phyloP scores from a whole-genome alignment of 2,888 invertebrate genomes.

The Apamea epomidion region DNA sequence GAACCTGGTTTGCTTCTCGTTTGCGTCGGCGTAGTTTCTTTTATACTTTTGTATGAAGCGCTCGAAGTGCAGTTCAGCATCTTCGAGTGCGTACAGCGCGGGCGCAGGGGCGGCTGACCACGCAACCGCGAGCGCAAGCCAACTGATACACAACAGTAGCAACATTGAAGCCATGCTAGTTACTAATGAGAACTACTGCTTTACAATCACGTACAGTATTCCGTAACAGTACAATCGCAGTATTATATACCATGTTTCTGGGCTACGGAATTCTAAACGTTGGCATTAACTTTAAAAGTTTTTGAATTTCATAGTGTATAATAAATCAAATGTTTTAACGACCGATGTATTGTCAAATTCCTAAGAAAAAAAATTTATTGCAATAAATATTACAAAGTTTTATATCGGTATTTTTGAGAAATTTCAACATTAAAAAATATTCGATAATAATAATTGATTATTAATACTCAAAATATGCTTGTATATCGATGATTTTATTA shows the following conservation, averaged over 20 bases:
- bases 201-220: neutral
- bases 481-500: too few species aligned
- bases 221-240: too few species aligned
- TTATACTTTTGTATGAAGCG: slow-evolving; percentile 34
- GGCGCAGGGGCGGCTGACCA: neutral
- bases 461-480: too few species aligned
- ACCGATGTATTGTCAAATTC: neutral
- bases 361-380: neutral
- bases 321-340: neutral
- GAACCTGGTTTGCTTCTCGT: slow-evolving; percentile 51
- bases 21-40: slow-evolving; percentile 30
- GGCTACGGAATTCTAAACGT: neutral
- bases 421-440: neutral
- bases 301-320: slow-evolving; percentile 5
- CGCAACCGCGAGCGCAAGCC: slow-evolving; percentile 7
- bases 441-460: too few species aligned
- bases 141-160: slow-evolving; percentile 23
- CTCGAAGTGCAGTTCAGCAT: slow-evolving; percentile 49
- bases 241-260: slow-evolving; percentile 16
- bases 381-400: too few species aligned
- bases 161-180: slow-evolving; percentile 22
- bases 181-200: neutral
- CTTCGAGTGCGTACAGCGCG: slow-evolving; percentile 16
- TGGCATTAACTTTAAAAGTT: neutral
- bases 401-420: neutral